Base-by-base conservation (phyloP, 2,888 invertebrate genomes). In the Drosophila gaucha region DNA sequence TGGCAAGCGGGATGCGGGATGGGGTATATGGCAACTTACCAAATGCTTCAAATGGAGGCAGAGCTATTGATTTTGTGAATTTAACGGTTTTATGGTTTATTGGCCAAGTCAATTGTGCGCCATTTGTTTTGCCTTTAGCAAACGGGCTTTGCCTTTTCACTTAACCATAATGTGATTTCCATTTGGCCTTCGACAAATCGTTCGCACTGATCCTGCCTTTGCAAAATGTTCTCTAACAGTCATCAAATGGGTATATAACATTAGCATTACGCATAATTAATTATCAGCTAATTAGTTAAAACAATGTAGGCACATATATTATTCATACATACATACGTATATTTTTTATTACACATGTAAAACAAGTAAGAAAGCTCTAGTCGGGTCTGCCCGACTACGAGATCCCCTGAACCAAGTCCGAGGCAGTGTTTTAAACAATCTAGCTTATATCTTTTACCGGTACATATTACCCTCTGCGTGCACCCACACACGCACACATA, bases 41-140 rank as follows among this genome's bases (percentile, higher is more conserved):
- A 22, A 47, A 66, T 64, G 39, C 16, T 20, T 39, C 49, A 38
- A 41, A 16, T 33, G 35, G 22, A 46, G 63, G 55, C 59, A 52
- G 54, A 75, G 64, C 70, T 88, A 86, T 88, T 88, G 89, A 88
- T 87, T 87, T 87, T 74, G 66, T 51, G 73, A 78, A 84, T 79
- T 89, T 79, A 78, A 88, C 78, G 76, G 79, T 75, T 82, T 82
- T 82, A 78, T 80, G 89, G 66, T 85, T 89, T 89, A 82, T 87
- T 82, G 85, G 78, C 73, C 80, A 83, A 82, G 83, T 56, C 79
- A 87, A 80, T 86, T 87, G 76, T 66, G 57, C 31, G 59, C 67
- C 83, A 87, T 87, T 82, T 78, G 86, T 85, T 85, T 72, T 58
- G 74, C 80, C 80, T 57, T 44, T 33, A 52, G 59, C 58, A 51